Conservation (phyloP, 2,113 vertebrate species). For the Peromyscus maniculatus region DNA sequence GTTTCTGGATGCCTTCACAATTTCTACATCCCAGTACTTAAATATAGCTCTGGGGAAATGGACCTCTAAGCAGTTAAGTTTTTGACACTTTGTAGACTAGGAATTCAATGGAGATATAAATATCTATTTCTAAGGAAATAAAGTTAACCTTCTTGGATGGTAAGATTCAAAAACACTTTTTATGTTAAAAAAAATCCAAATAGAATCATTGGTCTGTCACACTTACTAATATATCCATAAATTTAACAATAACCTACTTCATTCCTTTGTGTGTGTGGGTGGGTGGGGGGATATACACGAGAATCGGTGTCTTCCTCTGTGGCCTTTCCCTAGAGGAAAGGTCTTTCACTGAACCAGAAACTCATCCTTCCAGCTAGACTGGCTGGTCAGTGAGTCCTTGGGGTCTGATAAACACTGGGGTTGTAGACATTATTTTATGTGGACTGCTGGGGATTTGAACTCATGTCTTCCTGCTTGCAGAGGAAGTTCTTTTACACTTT, state of each 20-base stretch:
- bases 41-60: slow-evolving; percentile 41
- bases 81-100: not conserved
- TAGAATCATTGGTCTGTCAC: not conserved
- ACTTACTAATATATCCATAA: not conserved
- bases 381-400: not conserved
- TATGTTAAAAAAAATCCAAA: not conserved
- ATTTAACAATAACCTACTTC: not conserved
- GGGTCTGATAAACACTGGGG: not conserved
- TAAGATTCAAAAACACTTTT: slow-evolving; percentile 28
- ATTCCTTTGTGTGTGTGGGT: not conserved
- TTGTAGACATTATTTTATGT: not conserved
- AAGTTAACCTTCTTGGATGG: not conserved
- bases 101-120: not conserved
- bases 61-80: not conserved
- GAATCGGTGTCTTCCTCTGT: not conserved
- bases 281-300: not conserved
- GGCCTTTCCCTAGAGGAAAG: not conserved
- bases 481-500: not conserved
- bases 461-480: not conserved
- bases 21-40: not conserved
- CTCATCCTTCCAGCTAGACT: not conserved
- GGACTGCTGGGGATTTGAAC: not conserved
- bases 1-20: not conserved
- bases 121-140: not conserved
- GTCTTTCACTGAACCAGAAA: not conserved